A percentile compares a stretch with the other conserved stretches of the same genome.
Conservation (phyloP, 2,113 vertebrate species). For the Clarias magur region DNA sequence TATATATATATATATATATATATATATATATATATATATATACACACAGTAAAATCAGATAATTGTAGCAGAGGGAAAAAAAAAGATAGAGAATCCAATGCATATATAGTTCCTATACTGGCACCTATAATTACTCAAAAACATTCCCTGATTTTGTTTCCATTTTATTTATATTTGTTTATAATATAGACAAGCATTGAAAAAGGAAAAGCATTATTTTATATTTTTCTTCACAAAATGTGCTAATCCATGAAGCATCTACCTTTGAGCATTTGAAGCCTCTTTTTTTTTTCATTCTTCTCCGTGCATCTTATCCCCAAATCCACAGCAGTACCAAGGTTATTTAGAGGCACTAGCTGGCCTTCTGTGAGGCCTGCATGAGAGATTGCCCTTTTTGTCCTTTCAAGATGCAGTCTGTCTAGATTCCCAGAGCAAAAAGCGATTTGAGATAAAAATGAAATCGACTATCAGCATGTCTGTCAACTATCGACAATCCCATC, state of each 20-base stretch:
- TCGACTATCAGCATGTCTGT: conserved; percentile 75
- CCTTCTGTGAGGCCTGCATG: conserved; percentile 60
- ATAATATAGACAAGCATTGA: background rate
- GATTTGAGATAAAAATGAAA: conserved; percentile 73
- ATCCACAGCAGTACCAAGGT: conserved; percentile 56
- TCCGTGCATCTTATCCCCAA: conserved; percentile 48
- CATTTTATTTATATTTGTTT: background rate
- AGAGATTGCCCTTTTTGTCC: conserved; percentile 68
- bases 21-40: no score
- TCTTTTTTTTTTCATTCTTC: no score
- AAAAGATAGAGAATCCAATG: background rate
- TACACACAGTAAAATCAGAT: background rate
- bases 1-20: no score
- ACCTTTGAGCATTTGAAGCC: background rate
- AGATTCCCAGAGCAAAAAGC: conserved; percentile 66
- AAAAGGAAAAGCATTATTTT: background rate
- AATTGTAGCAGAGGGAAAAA: background rate
- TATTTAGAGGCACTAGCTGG: conserved; percentile 65
- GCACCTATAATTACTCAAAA: background rate
- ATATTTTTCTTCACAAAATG: background rate
- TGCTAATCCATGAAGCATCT: background rate
- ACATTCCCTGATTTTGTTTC: no score
- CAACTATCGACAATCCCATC: conserved; percentile 77
- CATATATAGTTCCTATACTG: background rate
- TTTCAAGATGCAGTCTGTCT: conserved; percentile 71